Conservation (phyloP, 2,113 vertebrate species). For the Pipra filicauda region DNA sequence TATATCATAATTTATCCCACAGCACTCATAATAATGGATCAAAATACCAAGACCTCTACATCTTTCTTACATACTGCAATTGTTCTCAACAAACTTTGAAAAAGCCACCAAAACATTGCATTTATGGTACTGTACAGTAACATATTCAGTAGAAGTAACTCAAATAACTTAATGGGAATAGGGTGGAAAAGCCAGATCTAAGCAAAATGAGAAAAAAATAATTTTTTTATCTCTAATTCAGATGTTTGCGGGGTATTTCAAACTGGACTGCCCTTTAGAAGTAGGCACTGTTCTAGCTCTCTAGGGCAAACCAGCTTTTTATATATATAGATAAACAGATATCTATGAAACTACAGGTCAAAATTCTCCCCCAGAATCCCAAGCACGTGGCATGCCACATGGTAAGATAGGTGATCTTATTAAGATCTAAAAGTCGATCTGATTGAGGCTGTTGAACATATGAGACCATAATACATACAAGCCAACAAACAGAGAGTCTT, state of each 20-base stretch:
- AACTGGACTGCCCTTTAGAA: not conserved
- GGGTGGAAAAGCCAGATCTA: not conserved
- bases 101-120: not conserved
- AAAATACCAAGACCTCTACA: not conserved
- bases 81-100: not conserved
- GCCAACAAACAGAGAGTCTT: not conserved
- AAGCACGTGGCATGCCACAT: rapidly evolving
- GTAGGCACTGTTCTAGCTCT: not conserved
- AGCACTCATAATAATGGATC: not conserved
- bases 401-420: not conserved
- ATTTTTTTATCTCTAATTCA: not conserved
- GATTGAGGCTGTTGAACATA: not conserved
- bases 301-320: not conserved
- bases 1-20: not conserved
- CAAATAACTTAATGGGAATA: not conserved
- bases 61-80: not conserved
- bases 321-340: not conserved
- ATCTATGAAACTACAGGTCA: not conserved
- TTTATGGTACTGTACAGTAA: not conserved
- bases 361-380: not conserved
- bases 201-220: not conserved
- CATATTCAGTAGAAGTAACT: not conserved
- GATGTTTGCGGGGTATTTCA: not conserved
- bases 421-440: not conserved
- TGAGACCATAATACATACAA: not conserved